Evolutionary conservation across 2,797 vertebrate genomes (phyloP).

Genomic region (Onychomys torridus): DNA sequence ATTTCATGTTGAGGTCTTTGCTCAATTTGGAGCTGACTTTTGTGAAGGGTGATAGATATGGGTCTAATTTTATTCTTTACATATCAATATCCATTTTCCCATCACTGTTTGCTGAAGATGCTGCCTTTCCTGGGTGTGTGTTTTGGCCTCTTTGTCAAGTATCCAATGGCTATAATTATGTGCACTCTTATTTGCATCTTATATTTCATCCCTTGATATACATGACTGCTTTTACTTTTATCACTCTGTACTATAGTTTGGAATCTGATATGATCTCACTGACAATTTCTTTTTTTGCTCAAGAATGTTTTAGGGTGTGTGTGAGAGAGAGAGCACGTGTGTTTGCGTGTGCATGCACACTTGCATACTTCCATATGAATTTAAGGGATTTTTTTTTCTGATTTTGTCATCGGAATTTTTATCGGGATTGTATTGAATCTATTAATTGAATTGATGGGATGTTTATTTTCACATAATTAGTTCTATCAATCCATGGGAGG

Average conservation of each 20-base stretch:
- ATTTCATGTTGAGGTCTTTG: neutral
- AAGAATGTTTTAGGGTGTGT: neutral
- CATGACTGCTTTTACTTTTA: neutral
- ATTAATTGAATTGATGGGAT: neutral
- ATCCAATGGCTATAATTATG: neutral
- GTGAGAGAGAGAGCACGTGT: neutral
- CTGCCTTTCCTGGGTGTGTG: neutral
- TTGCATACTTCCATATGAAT: neutral
- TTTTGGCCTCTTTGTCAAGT: neutral
- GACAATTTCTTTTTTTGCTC: neutral
- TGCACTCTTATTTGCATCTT: neutral
- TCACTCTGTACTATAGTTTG: neutral
- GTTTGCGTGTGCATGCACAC: rapidly evolving
- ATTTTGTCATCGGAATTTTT: neutral
- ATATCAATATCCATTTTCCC: neutral
- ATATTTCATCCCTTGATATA: neutral
- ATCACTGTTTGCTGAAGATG: neutral
- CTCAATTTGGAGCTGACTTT: neutral
- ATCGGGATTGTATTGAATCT: neutral
- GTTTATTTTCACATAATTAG: neutral
- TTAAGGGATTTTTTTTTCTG: neutral
- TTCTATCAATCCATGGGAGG: neutral
- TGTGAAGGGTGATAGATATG: neutral
- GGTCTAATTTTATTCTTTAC: neutral
- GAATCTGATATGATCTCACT: neutral